Conservation (phyloP, 35 echinoderm and acorn worm species). For the Diadema setosum region DNA sequence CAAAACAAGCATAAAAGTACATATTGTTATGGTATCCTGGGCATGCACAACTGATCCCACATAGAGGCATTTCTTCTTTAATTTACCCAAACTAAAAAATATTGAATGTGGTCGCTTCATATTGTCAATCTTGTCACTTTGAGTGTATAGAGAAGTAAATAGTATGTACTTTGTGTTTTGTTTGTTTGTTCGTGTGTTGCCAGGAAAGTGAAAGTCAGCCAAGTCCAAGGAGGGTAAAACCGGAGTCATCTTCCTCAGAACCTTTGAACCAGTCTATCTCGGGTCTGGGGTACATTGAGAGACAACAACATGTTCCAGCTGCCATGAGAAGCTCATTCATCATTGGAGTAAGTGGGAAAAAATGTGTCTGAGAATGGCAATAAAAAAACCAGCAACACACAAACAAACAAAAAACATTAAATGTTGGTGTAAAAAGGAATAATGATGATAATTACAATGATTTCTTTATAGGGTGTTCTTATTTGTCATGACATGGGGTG, state of each 20-base stretch:
- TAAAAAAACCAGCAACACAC: too few relatives aligned
- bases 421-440: too few relatives aligned
- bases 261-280: not conserved
- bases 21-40: not conserved
- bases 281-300: conserved; percentile 25
- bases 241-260: not conserved
- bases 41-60: not conserved
- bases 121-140: too few relatives aligned
- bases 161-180: not conserved
- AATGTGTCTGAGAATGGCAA: too few relatives aligned
- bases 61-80: not conserved
- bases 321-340: conserved; percentile 80
- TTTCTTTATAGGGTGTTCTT: too few relatives aligned
- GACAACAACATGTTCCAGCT: conserved; percentile 43
- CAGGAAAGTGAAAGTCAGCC: not conserved
- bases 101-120: too few relatives aligned
- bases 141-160: too few relatives aligned
- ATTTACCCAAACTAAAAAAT: too few relatives aligned
- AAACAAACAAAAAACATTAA: too few relatives aligned
- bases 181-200: not conserved
- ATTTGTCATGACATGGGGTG: too few relatives aligned
- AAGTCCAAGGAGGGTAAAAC: not conserved
- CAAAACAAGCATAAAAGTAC: too few relatives aligned
- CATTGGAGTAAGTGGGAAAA: conserved; percentile 67
- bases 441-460: too few relatives aligned